These are phyloP conservation scores for Oreochromis spilurus DNA, from an alignment of 2,113 vertebrate genomes.

Conservation along the genomic window DNA sequence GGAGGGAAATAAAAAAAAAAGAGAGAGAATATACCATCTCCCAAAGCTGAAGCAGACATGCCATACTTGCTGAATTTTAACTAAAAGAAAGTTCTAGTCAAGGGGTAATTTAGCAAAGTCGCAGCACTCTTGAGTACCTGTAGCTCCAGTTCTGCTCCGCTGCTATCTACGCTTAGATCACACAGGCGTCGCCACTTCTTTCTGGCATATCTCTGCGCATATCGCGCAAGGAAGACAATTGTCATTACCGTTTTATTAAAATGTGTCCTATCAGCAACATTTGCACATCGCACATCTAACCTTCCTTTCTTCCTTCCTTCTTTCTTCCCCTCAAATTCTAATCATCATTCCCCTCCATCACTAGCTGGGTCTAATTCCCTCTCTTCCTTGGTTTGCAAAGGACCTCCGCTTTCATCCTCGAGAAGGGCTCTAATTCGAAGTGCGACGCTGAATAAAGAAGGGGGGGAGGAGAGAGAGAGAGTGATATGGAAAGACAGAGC, in stretches of 20 bases:
- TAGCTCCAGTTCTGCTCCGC: conserved; percentile 21
- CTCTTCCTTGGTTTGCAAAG: conserved; percentile 67
- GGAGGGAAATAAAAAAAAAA: conserved; percentile 15
- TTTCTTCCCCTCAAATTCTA: conserved; percentile 42
- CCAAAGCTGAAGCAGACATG: conserved; percentile 6
- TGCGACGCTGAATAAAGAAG: conserved; percentile 66
- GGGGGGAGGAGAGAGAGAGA: conserved; percentile 22
- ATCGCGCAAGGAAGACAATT: conserved; percentile 58
- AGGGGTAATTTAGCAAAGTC: conserved; percentile 32
- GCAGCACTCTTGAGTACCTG: conserved; percentile 31
- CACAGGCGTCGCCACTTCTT: conserved; percentile 9
- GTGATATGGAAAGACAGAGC: conserved; percentile 52
- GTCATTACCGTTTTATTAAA: conserved; percentile 67
- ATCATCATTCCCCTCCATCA: conserved; percentile 69
- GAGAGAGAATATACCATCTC: conserved; percentile 3
- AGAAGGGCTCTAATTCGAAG: conserved; percentile 77
- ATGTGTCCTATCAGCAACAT: conserved; percentile 60
- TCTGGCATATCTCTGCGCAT: conserved; percentile 29
- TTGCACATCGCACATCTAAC: conserved; percentile 37
- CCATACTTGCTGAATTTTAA: conserved; percentile 23
- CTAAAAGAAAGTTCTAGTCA: conserved; percentile 24
- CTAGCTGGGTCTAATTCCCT: conserved; percentile 63
- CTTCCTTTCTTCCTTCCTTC: conserved; percentile 17
- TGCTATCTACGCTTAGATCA: conserved; percentile 32
- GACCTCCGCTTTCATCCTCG: conserved; percentile 76